Base-by-base conservation (phyloP, 1,140 invertebrate species). In the Heliconius hewitsoni region DNA sequence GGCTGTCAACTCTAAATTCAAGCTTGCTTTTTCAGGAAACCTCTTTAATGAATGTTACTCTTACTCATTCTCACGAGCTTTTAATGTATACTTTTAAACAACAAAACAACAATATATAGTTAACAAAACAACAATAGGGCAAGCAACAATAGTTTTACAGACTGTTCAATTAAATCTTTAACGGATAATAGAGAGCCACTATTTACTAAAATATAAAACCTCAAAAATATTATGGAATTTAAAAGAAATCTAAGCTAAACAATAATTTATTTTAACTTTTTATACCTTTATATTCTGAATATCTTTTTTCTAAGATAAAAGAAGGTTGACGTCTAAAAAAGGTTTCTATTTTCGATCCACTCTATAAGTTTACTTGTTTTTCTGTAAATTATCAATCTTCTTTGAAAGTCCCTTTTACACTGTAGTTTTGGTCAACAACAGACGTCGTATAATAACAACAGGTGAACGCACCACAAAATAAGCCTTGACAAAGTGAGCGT, bases 11-110 rank as follows among this genome's bases (percentile, higher is more conserved):
- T 60, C n/a, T 23, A 60, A 60, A 60, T 23, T 60, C n/a, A 11
- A 60, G 19, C 57, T 60, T 60, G n/a, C n/a, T 60, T 60, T n/a
- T 60, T 60, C 57, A 60, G 57, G 57, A 55, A n/a, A 55, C n/a
- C 57, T 60, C 57, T 60, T 23, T 23, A n/a, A 60, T 19, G n/a
- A 23, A 23, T 60, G 57, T 60, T 60, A 60, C 57, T 60, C n/a
- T 60, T 23, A 60, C n/a, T 23, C n/a, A 2, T 60, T 23, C 57
- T 23, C 57, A 23, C 8, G n/a, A n/a, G n/a, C n/a, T 60, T 60
- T n/a, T 60, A 23, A 60, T 23, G 13, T 8, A 60, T 3, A 8
- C n/a, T 23, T 60, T n/a, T 16, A 46, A 11, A 42, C 13, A 11
- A 42, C 13, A 46, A 13, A 46, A 46, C 11, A 42, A 42, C 23